Evolutionary conservation across 2,113 vertebrate species (phyloP).

Genomic region (Stomatorhinus ivindoensis): DNA sequence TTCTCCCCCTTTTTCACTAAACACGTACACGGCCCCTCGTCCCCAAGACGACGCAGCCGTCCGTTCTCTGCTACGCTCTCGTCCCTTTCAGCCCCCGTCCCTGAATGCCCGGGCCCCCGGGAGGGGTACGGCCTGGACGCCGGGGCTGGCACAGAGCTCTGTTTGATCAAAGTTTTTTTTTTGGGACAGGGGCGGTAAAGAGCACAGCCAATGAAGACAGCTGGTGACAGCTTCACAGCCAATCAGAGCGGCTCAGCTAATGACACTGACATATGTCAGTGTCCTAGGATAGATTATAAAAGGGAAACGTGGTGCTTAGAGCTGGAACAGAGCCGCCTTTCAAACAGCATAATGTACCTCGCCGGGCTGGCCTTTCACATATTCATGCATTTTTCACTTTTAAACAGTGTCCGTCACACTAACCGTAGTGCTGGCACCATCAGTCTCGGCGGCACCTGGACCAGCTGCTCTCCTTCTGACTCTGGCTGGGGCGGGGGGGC

Average conservation of each 20-base stretch:
- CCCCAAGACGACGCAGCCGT: not conserved
- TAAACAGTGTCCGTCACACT: not conserved
- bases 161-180: constrained; percentile 7
- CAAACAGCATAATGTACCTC: constrained; percentile 1
- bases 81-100: not conserved
- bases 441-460: not conserved
- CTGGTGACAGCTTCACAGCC: not conserved
- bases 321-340: not conserved
- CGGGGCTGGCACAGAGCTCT: not conserved
- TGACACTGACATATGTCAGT: constrained; percentile 10
- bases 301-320: not conserved
- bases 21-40: not conserved
- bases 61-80: not conserved
- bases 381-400: not conserved
- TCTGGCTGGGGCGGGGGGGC: not conserved
- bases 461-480: not conserved
- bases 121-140: not conserved
- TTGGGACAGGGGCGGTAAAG: not conserved
- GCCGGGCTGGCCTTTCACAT: not conserved
- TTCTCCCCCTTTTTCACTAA: not conserved
- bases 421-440: not conserved
- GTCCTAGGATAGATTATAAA: constrained; percentile 3
- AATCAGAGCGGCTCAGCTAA: not conserved
- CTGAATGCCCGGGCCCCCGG: not conserved
- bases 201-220: not conserved